Evolutionary conservation across 2,888 invertebrate species (phyloP).

Genomic region (Lacanobia oleracea): DNA sequence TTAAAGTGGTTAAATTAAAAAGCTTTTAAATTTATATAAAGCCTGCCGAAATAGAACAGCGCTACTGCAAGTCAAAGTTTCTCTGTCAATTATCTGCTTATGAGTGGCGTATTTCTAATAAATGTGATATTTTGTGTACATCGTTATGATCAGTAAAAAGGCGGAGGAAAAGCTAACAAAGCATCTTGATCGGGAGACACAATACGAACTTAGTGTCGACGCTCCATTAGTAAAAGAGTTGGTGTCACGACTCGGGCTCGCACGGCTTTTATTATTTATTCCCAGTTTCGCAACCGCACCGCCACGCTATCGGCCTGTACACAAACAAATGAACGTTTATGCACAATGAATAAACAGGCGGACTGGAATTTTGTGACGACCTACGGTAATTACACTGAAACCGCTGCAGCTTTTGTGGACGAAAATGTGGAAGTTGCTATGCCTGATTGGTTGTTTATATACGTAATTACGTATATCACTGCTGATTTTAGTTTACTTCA

Average conservation of each 20-base stretch:
- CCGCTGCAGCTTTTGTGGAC: slow-evolving; percentile 53
- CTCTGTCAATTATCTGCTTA: slow-evolving; percentile 32
- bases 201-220: slow-evolving; percentile 82
- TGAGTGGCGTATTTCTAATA: slow-evolving; percentile 46
- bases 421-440: slow-evolving; percentile 59
- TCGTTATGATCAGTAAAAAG: slow-evolving; percentile 81
- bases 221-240: slow-evolving; percentile 88
- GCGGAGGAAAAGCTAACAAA: slow-evolving; percentile 80
- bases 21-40: slow-evolving; percentile 20
- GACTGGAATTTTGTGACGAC: slow-evolving; percentile 70
- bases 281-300: slow-evolving; percentile 79
- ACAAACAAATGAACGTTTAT: slow-evolving; percentile 84
- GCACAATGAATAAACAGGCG: slow-evolving; percentile 76
- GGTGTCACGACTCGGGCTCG: slow-evolving; percentile 86
- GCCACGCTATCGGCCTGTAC: slow-evolving; percentile 75
- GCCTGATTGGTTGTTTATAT: slow-evolving; percentile 8
- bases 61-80: slow-evolving; percentile 14
- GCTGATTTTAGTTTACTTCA: slow-evolving; percentile 4
- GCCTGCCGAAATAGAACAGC: slow-evolving; percentile 21
- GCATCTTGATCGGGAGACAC: slow-evolving; percentile 87
- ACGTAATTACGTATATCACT: slow-evolving; percentile 1
- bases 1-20: slow-evolving; percentile 16
- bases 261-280: slow-evolving; percentile 88
- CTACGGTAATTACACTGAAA: slow-evolving; percentile 58
- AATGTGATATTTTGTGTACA: slow-evolving; percentile 60